Conservation (phyloP, 2,888 invertebrate species). For the Phytoseiulus persimilis region DNA sequence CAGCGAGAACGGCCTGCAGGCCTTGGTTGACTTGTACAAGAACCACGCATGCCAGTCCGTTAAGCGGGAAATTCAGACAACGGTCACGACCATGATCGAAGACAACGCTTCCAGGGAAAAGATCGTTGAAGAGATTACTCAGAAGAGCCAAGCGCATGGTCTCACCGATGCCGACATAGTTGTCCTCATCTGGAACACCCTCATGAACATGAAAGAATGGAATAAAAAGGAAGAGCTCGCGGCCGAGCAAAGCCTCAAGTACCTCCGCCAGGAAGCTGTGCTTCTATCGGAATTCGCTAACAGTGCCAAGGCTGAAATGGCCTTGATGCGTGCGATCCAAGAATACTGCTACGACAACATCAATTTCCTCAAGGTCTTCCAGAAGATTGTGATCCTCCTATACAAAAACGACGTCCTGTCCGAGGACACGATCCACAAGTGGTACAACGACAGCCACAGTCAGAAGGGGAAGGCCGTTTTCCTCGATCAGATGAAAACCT, state of each 20-base stretch:
- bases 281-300: constrained; percentile 78
- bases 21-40: background rate
- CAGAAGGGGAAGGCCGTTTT: constrained; percentile 94
- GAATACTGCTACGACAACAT: constrained; percentile 98
- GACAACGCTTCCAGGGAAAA: background rate
- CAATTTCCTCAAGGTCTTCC: constrained; percentile 97
- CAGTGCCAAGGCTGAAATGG: constrained; percentile 74
- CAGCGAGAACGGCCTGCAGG: constrained; percentile 11
- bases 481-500: constrained; percentile 94
- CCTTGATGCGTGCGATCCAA: constrained; percentile 81
- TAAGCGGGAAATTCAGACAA: constrained; percentile 27
- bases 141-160: constrained; percentile 47
- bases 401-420: constrained; percentile 92
- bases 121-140: constrained; percentile 16
- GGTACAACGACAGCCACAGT: constrained; percentile 89
- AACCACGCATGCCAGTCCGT: constrained; percentile 22
- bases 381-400: constrained; percentile 88
- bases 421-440: constrained; percentile 87
- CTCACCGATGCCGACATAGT: constrained; percentile 86
- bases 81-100: constrained; percentile 8
- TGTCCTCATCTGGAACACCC: constrained; percentile 79
- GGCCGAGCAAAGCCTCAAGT: constrained; percentile 78
- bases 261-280: constrained; percentile 60
- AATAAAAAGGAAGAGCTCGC: constrained; percentile 95
- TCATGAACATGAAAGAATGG: constrained; percentile 94